Conservation (phyloP, 2,113 vertebrate genomes). For the Hemicordylus capensis region DNA sequence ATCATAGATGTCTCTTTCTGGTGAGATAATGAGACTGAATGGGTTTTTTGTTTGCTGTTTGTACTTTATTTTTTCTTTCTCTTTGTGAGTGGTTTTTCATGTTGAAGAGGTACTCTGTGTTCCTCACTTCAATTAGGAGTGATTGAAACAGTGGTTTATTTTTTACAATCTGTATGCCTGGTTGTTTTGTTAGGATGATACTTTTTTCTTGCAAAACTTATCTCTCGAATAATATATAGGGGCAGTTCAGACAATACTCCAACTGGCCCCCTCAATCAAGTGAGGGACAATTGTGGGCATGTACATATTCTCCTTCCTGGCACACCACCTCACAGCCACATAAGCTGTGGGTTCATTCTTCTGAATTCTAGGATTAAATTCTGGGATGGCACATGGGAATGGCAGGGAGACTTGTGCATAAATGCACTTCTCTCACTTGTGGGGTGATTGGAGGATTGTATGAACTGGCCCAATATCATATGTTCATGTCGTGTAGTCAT, state of each 20-base stretch:
- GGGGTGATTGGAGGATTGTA: neutral
- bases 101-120: slow-evolving; percentile 46
- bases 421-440: too few species aligned
- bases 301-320: too few species aligned
- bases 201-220: neutral
- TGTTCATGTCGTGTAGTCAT: rapidly evolving
- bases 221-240: rapidly evolving
- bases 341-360: too few species aligned
- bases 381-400: too few species aligned
- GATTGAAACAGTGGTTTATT: slow-evolving; percentile 51
- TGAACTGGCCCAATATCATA: too few species aligned
- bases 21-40: slow-evolving; percentile 28
- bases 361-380: too few species aligned
- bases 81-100: slow-evolving; percentile 41
- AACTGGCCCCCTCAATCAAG: too few species aligned
- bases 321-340: too few species aligned
- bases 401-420: too few species aligned
- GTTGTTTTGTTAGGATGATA: neutral
- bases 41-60: slow-evolving; percentile 20
- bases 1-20: slow-evolving; percentile 45
- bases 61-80: neutral
- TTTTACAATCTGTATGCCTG: slow-evolving; percentile 17
- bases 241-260: neutral
- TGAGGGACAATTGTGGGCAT: too few species aligned
- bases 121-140: slow-evolving; percentile 43